A percentile compares a stretch with the other conserved stretches of the same genome.
Conservation (phyloP, 1,140 invertebrate species). For the Palaemon carinicauda region DNA sequence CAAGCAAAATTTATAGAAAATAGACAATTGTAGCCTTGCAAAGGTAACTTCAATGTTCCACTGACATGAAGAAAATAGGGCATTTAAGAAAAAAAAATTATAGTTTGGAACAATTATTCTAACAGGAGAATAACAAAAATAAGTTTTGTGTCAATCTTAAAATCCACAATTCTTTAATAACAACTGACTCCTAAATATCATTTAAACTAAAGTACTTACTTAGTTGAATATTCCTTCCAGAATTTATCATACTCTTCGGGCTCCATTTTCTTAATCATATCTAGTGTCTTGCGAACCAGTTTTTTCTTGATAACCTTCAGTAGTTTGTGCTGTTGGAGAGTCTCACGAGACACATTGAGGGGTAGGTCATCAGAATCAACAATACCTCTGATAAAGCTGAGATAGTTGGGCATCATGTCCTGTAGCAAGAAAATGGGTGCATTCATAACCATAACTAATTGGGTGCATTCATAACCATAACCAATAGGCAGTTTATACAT, state of each 20-base stretch:
- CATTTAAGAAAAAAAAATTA: too few relatives aligned
- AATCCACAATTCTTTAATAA: too few relatives aligned
- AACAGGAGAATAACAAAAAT: too few relatives aligned
- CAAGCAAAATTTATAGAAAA: too few relatives aligned
- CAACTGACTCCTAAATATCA: neutral
- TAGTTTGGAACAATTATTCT: too few relatives aligned
- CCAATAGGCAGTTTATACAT: neutral
- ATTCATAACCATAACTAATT: too few relatives aligned
- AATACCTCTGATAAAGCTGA: constrained; percentile 93
- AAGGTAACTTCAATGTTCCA: too few relatives aligned
- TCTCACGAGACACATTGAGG: constrained; percentile 97
- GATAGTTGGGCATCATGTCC: constrained; percentile 99
- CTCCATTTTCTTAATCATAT: constrained; percentile 97
- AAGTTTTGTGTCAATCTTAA: too few relatives aligned
- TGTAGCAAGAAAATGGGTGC: neutral
- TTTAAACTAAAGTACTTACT: constrained; percentile 68
- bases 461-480: too few relatives aligned
- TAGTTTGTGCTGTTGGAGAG: constrained; percentile 95
- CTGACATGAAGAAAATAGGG: too few relatives aligned
- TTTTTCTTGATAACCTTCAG: constrained; percentile 99
- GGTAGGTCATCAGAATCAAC: constrained; percentile 99
- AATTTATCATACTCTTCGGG: constrained; percentile 92
- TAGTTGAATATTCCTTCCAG: constrained; percentile 98
- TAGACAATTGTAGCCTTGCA: too few relatives aligned
- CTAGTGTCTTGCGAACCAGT: constrained; percentile 93